Evolutionary conservation across 2,113 vertebrate genomes (phyloP).

Genomic region (Cyprinodon variegatus): DNA sequence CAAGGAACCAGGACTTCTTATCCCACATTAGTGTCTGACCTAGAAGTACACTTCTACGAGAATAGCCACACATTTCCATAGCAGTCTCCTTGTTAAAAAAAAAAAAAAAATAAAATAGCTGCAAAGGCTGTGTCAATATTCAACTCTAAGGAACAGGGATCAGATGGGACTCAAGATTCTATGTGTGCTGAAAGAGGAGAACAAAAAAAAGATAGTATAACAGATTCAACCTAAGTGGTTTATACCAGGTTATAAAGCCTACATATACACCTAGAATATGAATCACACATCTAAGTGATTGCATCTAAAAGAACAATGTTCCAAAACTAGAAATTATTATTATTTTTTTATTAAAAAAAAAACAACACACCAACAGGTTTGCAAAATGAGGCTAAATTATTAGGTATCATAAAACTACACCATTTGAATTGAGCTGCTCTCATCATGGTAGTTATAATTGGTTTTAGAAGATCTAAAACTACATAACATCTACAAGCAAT

Average conservation of each 20-base stretch:
- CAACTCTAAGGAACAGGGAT: too few relatives aligned
- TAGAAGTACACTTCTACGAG: background rate
- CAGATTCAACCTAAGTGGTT: background rate
- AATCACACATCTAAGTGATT: background rate
- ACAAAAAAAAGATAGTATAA: background rate
- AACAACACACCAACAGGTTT: background rate
- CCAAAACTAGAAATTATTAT: conserved; percentile 13
- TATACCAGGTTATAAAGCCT: background rate
- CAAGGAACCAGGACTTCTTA: background rate
- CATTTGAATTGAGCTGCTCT: too few relatives aligned
- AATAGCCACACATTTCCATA: background rate
- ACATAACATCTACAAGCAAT: too few relatives aligned
- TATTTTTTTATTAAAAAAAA: conserved; percentile 7
- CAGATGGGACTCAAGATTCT: too few relatives aligned
- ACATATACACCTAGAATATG: background rate
- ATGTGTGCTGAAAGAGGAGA: background rate
- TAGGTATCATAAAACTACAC: too few relatives aligned
- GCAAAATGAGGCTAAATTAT: too few relatives aligned
- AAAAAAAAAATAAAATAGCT: background rate
- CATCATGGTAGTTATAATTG: too few relatives aligned
- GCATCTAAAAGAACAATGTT: conserved; percentile 12
- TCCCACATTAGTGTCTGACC: background rate
- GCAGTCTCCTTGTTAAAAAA: too few relatives aligned
- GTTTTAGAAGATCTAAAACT: too few relatives aligned
- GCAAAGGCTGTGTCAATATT: background rate